phyloP scores from a whole-genome alignment of 2,888 invertebrate species.

The Sympetrum striolatum region DNA sequence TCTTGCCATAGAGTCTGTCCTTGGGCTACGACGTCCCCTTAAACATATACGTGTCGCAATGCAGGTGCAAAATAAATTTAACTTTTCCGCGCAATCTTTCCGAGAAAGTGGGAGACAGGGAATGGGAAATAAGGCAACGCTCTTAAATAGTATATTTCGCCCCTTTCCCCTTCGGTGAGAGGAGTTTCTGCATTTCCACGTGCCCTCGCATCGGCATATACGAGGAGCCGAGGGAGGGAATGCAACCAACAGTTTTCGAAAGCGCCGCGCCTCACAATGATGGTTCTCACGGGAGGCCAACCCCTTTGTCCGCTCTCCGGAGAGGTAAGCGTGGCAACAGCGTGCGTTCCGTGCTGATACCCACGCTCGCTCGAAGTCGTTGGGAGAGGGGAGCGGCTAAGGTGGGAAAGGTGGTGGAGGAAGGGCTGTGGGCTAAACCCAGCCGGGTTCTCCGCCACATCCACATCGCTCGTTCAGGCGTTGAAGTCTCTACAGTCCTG shows the following conservation, averaged over 20 bases:
- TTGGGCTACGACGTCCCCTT: neutral
- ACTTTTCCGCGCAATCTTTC: neutral
- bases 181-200: neutral
- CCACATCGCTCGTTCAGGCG: constrained; percentile 4
- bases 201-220: neutral
- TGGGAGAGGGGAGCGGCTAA: neutral
- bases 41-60: neutral
- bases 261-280: constrained; percentile 21
- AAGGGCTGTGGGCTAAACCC: constrained; percentile 22
- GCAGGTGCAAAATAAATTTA: neutral
- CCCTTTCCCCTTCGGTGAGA: neutral
- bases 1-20: neutral
- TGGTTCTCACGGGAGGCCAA: constrained; percentile 17
- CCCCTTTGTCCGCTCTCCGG: constrained; percentile 32
- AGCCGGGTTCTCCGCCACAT: constrained; percentile 15
- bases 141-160: neutral
- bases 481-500: constrained; percentile 18
- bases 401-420: neutral
- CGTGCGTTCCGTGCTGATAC: constrained; percentile 62
- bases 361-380: constrained; percentile 57
- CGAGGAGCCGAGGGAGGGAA: neutral
- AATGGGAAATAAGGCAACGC: neutral
- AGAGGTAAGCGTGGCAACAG: constrained; percentile 55
- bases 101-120: neutral
- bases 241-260: constrained; percentile 32